Percentiles rank a stretch among this genome's conserved stretches.
These are phyloP conservation scores for Craniophora ligustri DNA, from an alignment of 2,888 invertebrate genomes.

Conservation along the genomic window DNA sequence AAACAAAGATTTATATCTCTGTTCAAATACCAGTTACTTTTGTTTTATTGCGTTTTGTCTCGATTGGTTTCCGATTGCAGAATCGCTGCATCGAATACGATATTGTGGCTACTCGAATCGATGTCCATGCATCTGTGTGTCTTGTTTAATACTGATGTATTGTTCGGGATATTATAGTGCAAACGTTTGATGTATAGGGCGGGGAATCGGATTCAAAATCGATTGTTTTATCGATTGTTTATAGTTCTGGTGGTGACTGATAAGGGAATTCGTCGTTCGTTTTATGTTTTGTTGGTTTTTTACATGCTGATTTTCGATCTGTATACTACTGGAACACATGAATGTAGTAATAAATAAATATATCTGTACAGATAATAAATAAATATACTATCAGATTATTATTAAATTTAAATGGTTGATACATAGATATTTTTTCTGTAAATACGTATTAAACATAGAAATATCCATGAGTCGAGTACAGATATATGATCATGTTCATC, in stretches of 20 bases:
- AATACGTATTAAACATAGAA: too few species aligned
- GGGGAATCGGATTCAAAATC: slow-evolving; percentile 11
- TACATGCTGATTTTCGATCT: background rate
- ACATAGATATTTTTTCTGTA: too few species aligned
- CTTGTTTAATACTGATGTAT: slow-evolving; percentile 47
- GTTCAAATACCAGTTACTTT: too few species aligned
- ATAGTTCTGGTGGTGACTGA: slow-evolving; percentile 1
- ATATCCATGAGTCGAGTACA: too few species aligned
- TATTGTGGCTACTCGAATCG: slow-evolving; percentile 36
- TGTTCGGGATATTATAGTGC: slow-evolving; percentile 24
- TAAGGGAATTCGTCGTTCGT: slow-evolving; percentile 11
- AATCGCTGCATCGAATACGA: slow-evolving; percentile 36
- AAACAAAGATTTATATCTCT: too few species aligned
- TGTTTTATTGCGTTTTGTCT: slow-evolving; percentile 11
- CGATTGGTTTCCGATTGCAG: slow-evolving; percentile 24
- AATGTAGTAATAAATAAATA: too few species aligned
- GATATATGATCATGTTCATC: too few species aligned
- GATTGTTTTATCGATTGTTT: slow-evolving; percentile 34
- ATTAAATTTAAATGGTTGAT: too few species aligned
- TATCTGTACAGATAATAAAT: too few species aligned
- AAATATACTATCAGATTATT: too few species aligned
- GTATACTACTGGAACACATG: too few species aligned
- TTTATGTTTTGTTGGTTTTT: background rate
- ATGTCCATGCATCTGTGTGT: slow-evolving; percentile 34
- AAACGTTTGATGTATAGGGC: slow-evolving; percentile 38